Conservation (phyloP, 2,888 invertebrate genomes). For the Acronicta alni region DNA sequence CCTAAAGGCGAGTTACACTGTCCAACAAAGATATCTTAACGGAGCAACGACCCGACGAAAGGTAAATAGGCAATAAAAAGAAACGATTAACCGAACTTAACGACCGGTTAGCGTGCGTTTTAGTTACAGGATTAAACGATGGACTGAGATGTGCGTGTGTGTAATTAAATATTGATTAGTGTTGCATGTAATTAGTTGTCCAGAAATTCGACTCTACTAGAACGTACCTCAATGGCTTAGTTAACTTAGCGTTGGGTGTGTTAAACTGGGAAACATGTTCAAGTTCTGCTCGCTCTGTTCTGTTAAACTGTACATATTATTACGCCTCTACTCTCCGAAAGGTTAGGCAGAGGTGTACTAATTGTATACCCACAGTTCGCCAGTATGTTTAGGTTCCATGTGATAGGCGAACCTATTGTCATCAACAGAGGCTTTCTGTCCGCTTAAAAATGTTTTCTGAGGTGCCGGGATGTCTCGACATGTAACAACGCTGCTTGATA, state of each 20-base stretch:
- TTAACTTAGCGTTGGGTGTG: too few species aligned
- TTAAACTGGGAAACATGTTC: too few species aligned
- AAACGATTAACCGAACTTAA: constrained; percentile 60
- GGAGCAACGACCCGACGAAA: constrained; percentile 46
- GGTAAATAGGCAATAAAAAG: constrained; percentile 66
- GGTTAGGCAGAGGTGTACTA: too few species aligned
- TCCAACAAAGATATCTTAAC: constrained; percentile 32
- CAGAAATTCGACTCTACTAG: too few species aligned
- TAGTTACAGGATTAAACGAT: constrained; percentile 27
- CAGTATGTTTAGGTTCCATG: too few species aligned
- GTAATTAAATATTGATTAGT: constrained; percentile 14
- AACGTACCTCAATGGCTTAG: too few species aligned
- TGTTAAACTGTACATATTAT: too few species aligned
- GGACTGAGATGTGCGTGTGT: constrained; percentile 10
- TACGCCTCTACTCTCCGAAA: too few species aligned
- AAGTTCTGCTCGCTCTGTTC: too few species aligned
- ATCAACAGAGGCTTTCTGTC: background rate
- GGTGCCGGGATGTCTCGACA: background rate
- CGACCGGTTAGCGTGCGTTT: constrained; percentile 56
- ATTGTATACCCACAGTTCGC: too few species aligned
- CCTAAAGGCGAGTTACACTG: constrained; percentile 16
- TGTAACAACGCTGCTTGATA: background rate
- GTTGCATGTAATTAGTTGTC: constrained; percentile 16
- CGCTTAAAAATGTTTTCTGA: background rate
- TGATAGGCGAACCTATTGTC: too few species aligned